Conservation (phyloP, 2,888 invertebrate species). For the Pachycephus smyrnensis region DNA sequence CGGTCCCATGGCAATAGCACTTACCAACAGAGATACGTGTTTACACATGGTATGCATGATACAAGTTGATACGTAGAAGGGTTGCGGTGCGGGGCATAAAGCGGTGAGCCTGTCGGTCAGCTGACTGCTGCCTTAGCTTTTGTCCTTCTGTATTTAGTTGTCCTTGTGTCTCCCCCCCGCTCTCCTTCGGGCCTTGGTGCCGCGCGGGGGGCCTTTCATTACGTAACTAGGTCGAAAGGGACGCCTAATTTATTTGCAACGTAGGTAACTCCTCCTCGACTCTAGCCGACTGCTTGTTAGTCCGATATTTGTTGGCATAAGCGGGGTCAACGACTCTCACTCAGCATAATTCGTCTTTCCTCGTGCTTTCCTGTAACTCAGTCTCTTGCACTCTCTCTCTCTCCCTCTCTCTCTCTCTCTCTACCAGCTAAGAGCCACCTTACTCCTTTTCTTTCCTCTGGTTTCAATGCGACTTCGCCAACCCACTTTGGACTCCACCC, state of each 20-base stretch:
- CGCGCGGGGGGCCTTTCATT: conserved; percentile 59
- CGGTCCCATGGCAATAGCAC: no score
- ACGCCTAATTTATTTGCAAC: conserved; percentile 63
- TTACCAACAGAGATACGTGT: no score
- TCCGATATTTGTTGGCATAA: conserved; percentile 56
- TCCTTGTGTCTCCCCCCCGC: conserved; percentile 21
- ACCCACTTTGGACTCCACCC: no score
- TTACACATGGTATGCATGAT: no score
- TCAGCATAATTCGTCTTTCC: conserved; percentile 31
- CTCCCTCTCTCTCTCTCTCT: no score
- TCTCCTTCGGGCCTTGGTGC: conserved; percentile 12
- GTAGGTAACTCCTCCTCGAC: conserved; percentile 50
- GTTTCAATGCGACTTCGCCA: no score
- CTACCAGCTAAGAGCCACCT: no score
- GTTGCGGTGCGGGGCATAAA: conserved; percentile 15
- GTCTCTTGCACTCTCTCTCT: no score
- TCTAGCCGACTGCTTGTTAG: conserved; percentile 52
- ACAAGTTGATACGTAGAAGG: not conserved
- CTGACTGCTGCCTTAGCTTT: conserved; percentile 24
- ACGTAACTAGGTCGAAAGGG: conserved; percentile 54
- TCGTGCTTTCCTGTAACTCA: no score
- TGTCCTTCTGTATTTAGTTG: no score
- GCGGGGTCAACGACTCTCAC: conserved; percentile 55
- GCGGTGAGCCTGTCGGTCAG: conserved; percentile 34
- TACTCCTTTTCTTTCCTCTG: no score